phyloP scores from a whole-genome alignment of 2,797 vertebrate genomes.

The Sparidentex hasta region DNA sequence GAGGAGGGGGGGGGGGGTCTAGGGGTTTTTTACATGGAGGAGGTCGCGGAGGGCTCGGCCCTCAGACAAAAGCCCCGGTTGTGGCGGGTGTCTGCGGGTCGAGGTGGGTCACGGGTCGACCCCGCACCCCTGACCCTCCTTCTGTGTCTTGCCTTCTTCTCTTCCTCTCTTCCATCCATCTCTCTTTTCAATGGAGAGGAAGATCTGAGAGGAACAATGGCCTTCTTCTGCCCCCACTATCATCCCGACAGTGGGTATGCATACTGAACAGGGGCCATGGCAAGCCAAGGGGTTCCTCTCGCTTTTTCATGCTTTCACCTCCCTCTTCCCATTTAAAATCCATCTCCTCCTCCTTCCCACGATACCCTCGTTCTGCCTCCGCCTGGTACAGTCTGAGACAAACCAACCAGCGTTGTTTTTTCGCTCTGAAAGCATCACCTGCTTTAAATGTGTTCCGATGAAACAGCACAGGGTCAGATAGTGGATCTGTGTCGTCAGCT shows the following conservation, averaged over 20 bases:
- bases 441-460: conserved; percentile 8
- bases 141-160: conserved; percentile 82
- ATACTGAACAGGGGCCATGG: conserved; percentile 81
- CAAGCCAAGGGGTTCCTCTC: conserved; percentile 60
- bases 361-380: conserved; percentile 38
- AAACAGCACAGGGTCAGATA: conserved; percentile 18
- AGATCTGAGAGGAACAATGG: conserved; percentile 80
- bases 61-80: conserved; percentile 80
- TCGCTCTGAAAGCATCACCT: conserved; percentile 14
- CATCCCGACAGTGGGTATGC: conserved; percentile 82
- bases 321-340: conserved; percentile 50
- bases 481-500: conserved; percentile 4
- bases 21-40: conserved; percentile 78
- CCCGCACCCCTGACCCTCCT: conserved; percentile 76
- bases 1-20: conserved; percentile 43
- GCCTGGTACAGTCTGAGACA: conserved; percentile 23
- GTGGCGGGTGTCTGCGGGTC: conserved; percentile 80
- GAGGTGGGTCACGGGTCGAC: conserved; percentile 74
- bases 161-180: conserved; percentile 74
- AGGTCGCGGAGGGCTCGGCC: conserved; percentile 76
- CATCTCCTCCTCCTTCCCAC: conserved; percentile 32
- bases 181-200: conserved; percentile 77
- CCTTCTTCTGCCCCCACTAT: conserved; percentile 79
- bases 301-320: conserved; percentile 51
- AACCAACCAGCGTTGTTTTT: conserved; percentile 18